Evolutionary conservation across 1,140 invertebrate species (phyloP).

Genomic region (Drosophila prosaltans): DNA sequence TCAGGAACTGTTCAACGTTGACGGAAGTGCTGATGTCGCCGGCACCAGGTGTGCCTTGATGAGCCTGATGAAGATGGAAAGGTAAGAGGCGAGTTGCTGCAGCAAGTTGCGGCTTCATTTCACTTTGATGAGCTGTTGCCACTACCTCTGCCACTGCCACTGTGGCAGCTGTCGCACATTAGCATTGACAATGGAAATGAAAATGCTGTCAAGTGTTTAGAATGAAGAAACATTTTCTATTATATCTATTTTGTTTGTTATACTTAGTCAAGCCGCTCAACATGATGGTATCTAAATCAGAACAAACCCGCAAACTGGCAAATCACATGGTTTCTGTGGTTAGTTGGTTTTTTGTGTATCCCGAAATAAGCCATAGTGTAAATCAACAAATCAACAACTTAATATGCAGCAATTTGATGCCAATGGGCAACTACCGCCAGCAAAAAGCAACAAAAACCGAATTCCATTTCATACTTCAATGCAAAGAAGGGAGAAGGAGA

Average conservation of each 20-base stretch:
- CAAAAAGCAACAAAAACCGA: slow-evolving; percentile 18
- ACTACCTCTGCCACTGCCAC: neutral
- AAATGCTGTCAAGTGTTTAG: slow-evolving; percentile 25
- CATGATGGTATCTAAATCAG: slow-evolving; percentile 7
- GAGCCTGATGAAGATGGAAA: slow-evolving; percentile 24
- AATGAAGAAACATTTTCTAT: neutral
- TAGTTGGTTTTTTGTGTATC: slow-evolving; percentile 30
- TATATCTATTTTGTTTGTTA: neutral
- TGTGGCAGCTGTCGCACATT: slow-evolving; percentile 25
- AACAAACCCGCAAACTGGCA: slow-evolving; percentile 3
- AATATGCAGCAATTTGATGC: slow-evolving; percentile 66
- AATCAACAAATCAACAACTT: slow-evolving; percentile 76
- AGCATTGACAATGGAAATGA: slow-evolving; percentile 57
- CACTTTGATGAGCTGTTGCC: slow-evolving; percentile 30
- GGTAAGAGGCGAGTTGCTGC: neutral
- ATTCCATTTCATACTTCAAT: neutral
- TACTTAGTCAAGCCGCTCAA: neutral
- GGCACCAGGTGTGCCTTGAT: slow-evolving; percentile 40
- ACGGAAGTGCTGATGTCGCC: slow-evolving; percentile 53
- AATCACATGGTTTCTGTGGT: slow-evolving; percentile 47
- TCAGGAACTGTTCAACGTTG: slow-evolving; percentile 42
- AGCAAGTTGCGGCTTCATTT: slow-evolving; percentile 15
- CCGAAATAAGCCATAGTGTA: slow-evolving; percentile 48
- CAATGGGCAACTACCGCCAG: slow-evolving; percentile 36
- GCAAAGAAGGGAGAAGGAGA: neutral